Conservation (phyloP, 2,797 vertebrate genomes). For the Propithecus deckenii region DNA sequence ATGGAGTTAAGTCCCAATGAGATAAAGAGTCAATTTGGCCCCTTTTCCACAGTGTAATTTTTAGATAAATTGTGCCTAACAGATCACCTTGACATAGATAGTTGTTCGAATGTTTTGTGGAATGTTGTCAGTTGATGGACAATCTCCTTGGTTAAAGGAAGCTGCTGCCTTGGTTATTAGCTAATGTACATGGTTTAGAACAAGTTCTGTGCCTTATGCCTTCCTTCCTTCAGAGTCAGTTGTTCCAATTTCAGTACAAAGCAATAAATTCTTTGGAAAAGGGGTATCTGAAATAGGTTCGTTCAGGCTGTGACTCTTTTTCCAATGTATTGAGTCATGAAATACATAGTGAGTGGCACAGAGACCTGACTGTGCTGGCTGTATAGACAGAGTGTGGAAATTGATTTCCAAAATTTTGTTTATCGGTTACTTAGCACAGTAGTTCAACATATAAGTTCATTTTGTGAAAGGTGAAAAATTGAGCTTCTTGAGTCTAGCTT, state of each 20-base stretch:
- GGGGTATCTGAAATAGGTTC: background rate
- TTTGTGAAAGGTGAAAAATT: constrained; percentile 35
- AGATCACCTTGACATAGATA: background rate
- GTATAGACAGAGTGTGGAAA: background rate
- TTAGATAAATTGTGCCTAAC: background rate
- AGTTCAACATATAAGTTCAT: background rate
- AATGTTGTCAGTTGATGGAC: background rate
- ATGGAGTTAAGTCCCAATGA: background rate
- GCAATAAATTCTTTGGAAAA: background rate
- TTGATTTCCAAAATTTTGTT: constrained; percentile 23
- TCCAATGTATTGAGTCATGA: background rate
- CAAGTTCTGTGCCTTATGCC: background rate
- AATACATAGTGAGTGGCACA: background rate
- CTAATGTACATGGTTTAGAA: background rate
- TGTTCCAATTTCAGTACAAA: constrained; percentile 47
- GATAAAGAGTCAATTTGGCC: background rate
- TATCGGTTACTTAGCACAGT: background rate
- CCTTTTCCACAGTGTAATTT: constrained; percentile 28
- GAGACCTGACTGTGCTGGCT: background rate
- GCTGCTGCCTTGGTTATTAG: constrained; percentile 22
- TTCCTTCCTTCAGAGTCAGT: constrained; percentile 49
- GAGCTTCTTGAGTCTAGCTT: background rate
- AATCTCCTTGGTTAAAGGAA: constrained; percentile 32
- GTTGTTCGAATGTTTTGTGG: background rate
- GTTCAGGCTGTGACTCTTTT: background rate